A percentile compares a stretch with the other conserved stretches of the same genome.
phyloP scores from a whole-genome alignment of 2,797 vertebrate genomes.

The Enteromius anoplus region DNA sequence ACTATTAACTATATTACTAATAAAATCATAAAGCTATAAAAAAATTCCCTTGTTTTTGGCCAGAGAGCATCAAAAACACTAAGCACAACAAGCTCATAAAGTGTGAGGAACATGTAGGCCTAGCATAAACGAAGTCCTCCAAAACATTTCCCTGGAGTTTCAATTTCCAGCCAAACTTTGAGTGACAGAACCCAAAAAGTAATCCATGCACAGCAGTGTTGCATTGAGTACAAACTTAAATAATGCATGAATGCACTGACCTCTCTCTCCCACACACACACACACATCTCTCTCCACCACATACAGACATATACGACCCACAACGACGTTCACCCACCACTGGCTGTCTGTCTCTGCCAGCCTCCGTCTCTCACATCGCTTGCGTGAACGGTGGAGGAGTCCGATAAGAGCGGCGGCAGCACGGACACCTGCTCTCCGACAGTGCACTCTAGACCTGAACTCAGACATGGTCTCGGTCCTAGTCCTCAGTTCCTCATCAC shows the following conservation, averaged over 20 bases:
- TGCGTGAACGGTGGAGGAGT: conserved; percentile 66
- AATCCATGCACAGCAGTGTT: neutral
- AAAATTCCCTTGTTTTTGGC: neutral
- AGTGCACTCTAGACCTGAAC: conserved; percentile 59
- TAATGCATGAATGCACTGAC: conserved; percentile 18
- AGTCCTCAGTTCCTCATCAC: conserved; percentile 23
- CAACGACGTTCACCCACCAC: conserved; percentile 55
- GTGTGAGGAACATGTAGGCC: neutral
- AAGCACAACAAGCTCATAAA: neutral
- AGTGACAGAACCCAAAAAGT: conserved; percentile 20
- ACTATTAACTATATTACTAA: neutral
- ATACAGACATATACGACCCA: neutral
- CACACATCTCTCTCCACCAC: neutral
- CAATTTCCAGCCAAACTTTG: conserved; percentile 20
- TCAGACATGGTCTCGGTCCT: conserved; percentile 63
- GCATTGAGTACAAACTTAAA: conserved; percentile 4
- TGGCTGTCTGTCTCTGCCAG: conserved; percentile 45
- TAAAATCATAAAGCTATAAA: neutral
- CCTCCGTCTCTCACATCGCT: conserved; percentile 57
- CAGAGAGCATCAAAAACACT: neutral
- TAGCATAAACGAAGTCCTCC: neutral
- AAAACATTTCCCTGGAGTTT: conserved; percentile 20
- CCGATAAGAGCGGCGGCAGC: conserved; percentile 64
- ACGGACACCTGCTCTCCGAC: conserved; percentile 63
- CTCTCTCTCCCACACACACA: neutral